phyloP scores from a whole-genome alignment of 2,888 invertebrate genomes.

The Lampropteryx suffumata region DNA sequence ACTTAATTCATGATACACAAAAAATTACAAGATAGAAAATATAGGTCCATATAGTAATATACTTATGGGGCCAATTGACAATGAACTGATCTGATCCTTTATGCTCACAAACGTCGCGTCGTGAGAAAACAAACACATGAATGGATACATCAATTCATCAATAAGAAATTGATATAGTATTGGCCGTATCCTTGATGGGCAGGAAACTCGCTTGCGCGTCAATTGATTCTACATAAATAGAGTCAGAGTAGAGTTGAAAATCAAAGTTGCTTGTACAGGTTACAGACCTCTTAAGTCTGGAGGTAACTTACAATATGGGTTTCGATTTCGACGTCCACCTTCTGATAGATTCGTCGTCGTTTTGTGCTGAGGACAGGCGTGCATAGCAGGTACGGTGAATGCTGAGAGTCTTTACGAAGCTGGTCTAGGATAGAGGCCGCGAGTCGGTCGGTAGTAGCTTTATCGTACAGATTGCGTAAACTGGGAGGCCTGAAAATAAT shows the following conservation, averaged over 20 bases:
- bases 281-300: too few species aligned
- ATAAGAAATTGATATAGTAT: constrained; percentile 7
- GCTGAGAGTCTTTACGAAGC: constrained; percentile 83
- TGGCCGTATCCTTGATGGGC: constrained; percentile 6
- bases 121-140: constrained; percentile 1
- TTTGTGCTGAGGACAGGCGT: constrained; percentile 90
- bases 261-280: too few species aligned
- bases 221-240: background rate
- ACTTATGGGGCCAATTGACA: too few species aligned
- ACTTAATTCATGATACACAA: too few species aligned
- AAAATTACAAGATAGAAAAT: too few species aligned
- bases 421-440: constrained; percentile 86
- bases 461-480: constrained; percentile 90
- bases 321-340: constrained; percentile 92
- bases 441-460: constrained; percentile 87
- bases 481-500: constrained; percentile 84
- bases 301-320: constrained; percentile 93
- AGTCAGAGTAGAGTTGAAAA: too few species aligned
- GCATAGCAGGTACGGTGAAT: constrained; percentile 89
- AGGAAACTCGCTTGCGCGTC: background rate
- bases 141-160: constrained; percentile 1
- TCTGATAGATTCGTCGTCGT: constrained; percentile 86
- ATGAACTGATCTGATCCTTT: too few species aligned
- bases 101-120: background rate
- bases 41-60: too few species aligned